A percentile compares a stretch with the other conserved stretches of the same genome.
Evolutionary conservation across 2,888 invertebrate species (phyloP).

Genomic region (Philopedon plagiatum): DNA sequence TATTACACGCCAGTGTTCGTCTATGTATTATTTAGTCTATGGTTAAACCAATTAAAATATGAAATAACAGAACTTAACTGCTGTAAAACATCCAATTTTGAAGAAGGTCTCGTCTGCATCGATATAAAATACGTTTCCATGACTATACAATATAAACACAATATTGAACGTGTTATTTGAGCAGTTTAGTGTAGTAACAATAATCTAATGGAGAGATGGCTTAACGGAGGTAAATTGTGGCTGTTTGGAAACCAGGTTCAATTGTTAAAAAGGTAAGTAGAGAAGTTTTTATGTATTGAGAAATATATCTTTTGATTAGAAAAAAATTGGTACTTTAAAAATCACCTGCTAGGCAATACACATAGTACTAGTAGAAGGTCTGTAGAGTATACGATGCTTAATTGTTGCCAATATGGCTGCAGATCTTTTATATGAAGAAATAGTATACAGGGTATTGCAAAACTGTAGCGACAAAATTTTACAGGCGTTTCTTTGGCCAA

Average conservation of each 20-base stretch:
- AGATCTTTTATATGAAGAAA: no score
- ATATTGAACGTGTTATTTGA: background rate
- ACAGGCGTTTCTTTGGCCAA: no score
- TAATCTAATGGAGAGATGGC: conserved; percentile 89
- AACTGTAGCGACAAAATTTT: no score
- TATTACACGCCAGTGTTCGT: no score
- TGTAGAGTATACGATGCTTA: no score
- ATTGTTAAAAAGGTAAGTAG: conserved; percentile 83
- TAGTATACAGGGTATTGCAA: no score
- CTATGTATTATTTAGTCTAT: no score
- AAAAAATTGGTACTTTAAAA: background rate
- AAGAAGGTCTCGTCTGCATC: background rate
- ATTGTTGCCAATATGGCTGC: no score
- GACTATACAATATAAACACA: conserved; percentile 25
- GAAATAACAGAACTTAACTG: no score
- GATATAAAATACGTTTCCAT: conserved; percentile 24
- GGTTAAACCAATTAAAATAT: no score
- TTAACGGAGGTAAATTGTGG: conserved; percentile 92
- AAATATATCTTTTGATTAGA: background rate
- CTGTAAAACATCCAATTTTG: background rate
- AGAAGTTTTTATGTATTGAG: background rate
- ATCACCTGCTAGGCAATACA: no score
- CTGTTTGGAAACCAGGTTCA: conserved; percentile 92
- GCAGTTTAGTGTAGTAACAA: conserved; percentile 20
- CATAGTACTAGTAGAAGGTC: no score